These are phyloP conservation scores for Phrynocephalus forsythii DNA, from an alignment of 2,797 vertebrate species.

Conservation along the genomic window DNA sequence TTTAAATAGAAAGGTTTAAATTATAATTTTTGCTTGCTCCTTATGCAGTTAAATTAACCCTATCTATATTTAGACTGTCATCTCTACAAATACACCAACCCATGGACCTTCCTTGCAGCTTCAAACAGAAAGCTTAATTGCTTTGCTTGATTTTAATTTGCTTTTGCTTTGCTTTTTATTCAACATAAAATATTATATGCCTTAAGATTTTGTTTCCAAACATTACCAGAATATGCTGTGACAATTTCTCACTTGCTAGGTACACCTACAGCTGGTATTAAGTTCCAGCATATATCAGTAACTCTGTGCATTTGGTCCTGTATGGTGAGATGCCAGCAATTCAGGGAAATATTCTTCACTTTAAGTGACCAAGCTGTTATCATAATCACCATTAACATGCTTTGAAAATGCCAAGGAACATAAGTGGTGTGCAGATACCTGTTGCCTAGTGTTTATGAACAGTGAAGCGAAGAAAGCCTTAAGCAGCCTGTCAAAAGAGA, in stretches of 20 bases:
- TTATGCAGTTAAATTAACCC: background rate
- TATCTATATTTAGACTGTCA: background rate
- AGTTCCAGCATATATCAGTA: background rate
- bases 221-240: background rate
- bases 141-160: background rate
- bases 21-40: conserved; percentile 13
- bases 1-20: conserved; percentile 13
- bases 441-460: no score
- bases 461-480: no score
- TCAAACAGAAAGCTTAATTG: background rate
- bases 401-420: no score
- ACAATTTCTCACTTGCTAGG: background rate
- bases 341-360: no score
- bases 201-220: background rate
- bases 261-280: background rate
- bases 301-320: no score
- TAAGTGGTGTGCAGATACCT: no score
- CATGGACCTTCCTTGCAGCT: background rate
- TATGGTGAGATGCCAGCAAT: no score
- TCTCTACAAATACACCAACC: background rate
- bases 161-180: background rate
- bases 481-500: no score
- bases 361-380: no score
- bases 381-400: no score
- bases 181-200: background rate